Conservation (phyloP, 2,113 vertebrate species). For the Halichoeres trimaculatus region DNA sequence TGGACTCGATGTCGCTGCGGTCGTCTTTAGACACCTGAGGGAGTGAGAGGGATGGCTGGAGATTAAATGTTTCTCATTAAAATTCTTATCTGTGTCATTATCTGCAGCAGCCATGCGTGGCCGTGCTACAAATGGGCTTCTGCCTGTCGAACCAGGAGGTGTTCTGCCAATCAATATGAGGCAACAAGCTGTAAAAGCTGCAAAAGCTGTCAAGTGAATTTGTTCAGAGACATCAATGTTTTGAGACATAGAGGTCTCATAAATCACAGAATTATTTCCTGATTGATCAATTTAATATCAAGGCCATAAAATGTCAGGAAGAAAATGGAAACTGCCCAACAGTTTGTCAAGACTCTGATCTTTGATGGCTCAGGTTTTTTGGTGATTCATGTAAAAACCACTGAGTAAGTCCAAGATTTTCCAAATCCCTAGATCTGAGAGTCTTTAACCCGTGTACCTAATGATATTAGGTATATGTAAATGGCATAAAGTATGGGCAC, state of each 20-base stretch:
- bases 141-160: background rate
- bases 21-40: constrained; percentile 93
- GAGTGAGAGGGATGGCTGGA: background rate
- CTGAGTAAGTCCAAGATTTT: too few species aligned
- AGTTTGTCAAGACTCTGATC: too few species aligned
- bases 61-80: constrained; percentile 38
- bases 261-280: background rate
- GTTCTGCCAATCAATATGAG: constrained; percentile 41
- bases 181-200: constrained; percentile 7
- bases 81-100: constrained; percentile 39
- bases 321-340: too few species aligned
- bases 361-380: too few species aligned
- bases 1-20: constrained; percentile 95
- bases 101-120: constrained; percentile 32
- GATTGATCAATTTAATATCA: background rate
- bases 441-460: too few species aligned
- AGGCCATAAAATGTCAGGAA: too few species aligned
- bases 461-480: too few species aligned
- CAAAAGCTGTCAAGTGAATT: constrained; percentile 17
- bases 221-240: background rate
- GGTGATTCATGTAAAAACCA: too few species aligned
- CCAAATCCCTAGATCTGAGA: too few species aligned
- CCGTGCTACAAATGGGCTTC: constrained; percentile 4
- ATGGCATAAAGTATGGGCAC: too few species aligned
- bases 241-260: background rate